These are phyloP conservation scores for Isichthys henryi DNA, from an alignment of 2,113 vertebrate species.

Conservation along the genomic window DNA sequence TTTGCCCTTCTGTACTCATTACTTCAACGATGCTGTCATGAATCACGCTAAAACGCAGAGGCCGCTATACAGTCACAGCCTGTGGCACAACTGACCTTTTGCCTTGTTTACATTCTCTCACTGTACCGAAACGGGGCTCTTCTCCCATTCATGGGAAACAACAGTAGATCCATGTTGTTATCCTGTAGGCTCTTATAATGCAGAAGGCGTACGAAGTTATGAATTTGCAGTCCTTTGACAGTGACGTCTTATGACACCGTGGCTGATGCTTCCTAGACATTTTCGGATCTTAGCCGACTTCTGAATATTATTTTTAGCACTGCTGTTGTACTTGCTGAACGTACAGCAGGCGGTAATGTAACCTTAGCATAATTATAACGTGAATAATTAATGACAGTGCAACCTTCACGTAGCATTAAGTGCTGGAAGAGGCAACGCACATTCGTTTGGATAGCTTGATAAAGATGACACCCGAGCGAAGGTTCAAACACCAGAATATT, in stretches of 20 bases:
- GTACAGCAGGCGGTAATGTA: not conserved
- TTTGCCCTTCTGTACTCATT: not conserved
- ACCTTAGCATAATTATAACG: not conserved
- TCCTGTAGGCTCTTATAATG: not conserved
- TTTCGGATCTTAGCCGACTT: not conserved
- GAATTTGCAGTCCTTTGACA: not conserved
- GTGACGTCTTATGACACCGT: not conserved
- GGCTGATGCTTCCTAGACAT: not conserved
- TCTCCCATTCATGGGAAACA: not conserved
- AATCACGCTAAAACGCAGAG: slow-evolving; percentile 10
- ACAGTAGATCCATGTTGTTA: not conserved
- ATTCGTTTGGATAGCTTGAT: not conserved
- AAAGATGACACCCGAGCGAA: not conserved
- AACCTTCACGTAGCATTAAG: not conserved
- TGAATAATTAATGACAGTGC: not conserved
- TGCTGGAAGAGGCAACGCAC: not conserved
- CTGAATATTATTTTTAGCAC: not conserved
- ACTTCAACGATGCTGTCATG: slow-evolving; percentile 1
- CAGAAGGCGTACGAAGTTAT: not conserved
- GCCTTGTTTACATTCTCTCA: slow-evolving; percentile 26
- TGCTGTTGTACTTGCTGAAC: not conserved
- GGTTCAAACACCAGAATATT: not conserved
- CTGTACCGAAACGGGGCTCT: slow-evolving; percentile 16
- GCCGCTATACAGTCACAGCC: slow-evolving; percentile 23
- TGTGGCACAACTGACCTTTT: slow-evolving; percentile 30